A percentile compares a stretch with the other conserved stretches of the same genome.
These are phyloP conservation scores for Lamellibrachia satsuma DNA, from an alignment of 2,888 invertebrate genomes.

Conservation along the genomic window DNA sequence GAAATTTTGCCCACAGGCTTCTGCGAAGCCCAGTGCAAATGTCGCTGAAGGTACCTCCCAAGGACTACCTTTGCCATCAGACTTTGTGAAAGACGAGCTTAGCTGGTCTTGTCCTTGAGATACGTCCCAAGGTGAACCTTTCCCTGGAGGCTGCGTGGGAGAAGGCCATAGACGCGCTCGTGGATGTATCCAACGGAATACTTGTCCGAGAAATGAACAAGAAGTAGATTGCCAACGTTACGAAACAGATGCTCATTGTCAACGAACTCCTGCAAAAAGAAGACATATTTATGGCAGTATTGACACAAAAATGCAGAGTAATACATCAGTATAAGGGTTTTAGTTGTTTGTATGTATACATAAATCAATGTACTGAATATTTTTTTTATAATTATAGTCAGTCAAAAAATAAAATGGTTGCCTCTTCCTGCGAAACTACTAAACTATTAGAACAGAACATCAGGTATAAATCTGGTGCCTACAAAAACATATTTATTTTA, in stretches of 20 bases:
- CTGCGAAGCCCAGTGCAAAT: not conserved
- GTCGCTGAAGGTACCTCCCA: not conserved
- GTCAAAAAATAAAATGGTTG: no score
- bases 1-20: no score
- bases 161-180: not conserved
- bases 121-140: not conserved
- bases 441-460: no score
- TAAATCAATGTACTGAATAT: no score
- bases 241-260: constrained; percentile 52
- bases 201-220: constrained; percentile 59
- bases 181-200: constrained; percentile 49
- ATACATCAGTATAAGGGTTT: no score
- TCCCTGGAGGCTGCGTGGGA: not conserved
- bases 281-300: not conserved
- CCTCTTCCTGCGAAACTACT: no score
- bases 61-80: not conserved
- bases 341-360: no score
- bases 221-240: constrained; percentile 48
- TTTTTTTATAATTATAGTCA: no score
- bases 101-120: not conserved
- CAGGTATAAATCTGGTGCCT: no score
- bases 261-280: constrained; percentile 40
- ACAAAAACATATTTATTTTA: no score
- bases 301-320: no score
- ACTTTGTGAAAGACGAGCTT: not conserved